Base-by-base conservation (phyloP, 2,113 vertebrate species). In the Triplophysa tibetana region DNA sequence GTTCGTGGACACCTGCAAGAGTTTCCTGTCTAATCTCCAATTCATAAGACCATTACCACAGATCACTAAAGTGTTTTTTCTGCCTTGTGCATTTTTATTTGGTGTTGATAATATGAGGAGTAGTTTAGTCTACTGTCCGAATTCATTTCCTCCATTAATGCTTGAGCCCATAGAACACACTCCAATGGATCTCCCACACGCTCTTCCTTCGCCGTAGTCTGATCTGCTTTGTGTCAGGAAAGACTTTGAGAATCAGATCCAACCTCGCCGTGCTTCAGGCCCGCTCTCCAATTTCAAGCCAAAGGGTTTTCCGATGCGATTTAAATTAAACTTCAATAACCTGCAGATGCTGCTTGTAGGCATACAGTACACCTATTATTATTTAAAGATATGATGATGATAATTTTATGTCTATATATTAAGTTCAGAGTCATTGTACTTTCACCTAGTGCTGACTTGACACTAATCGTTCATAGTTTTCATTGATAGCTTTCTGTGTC, bases 121-220 rank as follows among this genome's bases (percentile, higher is more conserved):
- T 45, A n/a, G 56, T 77, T 77, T 77, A 82, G 75, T 63, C 65
- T 70, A 17, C 17, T 6, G 48, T 72, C 14, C 65, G 29, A 54
- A 82, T 60, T 82, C 41, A 73, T 77, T 72, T 72, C 61, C 48
- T 14, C 2, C 19, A 54, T 17, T 21, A 21, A 58, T 19, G 9
- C n/a, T 43, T 43, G 19, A 60, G 33, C 7, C 33, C 54, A 60
- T 19, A 24, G 23, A 69, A 58, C 7, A 13, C 23, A 73, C 10
- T 60, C 26, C 67, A 41, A 45, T 17, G 14, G n/a, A 38, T 50
- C 17, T 82, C 29, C 43, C 58, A 56, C 29, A 56, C 29, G 3
- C 75, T 7, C 21, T 65, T 26, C 50, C 11, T 62, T 72, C 8
- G 17, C n/a, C 33, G 19, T 70, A 45, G 19, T 41, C 33, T 70